phyloP scores from a whole-genome alignment of 1,140 invertebrate species.

The Brachionus koreanus region DNA sequence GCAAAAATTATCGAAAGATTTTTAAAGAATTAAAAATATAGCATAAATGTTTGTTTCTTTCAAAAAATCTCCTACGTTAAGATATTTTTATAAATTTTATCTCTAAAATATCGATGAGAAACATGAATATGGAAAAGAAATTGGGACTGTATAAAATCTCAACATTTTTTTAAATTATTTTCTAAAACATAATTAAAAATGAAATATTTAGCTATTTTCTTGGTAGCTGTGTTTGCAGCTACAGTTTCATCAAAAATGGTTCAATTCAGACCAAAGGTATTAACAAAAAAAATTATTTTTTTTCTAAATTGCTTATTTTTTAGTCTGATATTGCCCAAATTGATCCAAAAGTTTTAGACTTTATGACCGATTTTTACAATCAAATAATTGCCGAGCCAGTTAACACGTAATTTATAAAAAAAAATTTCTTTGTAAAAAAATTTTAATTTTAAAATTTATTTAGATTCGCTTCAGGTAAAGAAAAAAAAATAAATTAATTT shows the following conservation, averaged over 20 bases:
- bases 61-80: constrained; percentile 13
- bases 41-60: neutral
- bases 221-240: neutral
- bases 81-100: neutral
- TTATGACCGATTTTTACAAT: constrained; percentile 25
- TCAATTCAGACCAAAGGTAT: neutral
- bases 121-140: neutral
- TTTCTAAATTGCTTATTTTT: neutral
- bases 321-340: neutral
- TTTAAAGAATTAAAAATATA: neutral
- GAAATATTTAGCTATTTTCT: neutral
- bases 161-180: no score
- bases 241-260: neutral
- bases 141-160: neutral
- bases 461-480: neutral
- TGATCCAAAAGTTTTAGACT: neutral
- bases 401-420: neutral
- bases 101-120: neutral
- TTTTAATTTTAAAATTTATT: neutral
- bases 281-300: neutral
- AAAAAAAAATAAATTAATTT: neutral
- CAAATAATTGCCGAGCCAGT: constrained; percentile 35
- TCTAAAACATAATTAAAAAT: neutral
- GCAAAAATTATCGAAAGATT: constrained; percentile 24
- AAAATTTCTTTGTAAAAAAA: neutral